These are phyloP conservation scores for Linyphia triangularis DNA, from an alignment of 2,888 invertebrate species.

Conservation along the genomic window DNA sequence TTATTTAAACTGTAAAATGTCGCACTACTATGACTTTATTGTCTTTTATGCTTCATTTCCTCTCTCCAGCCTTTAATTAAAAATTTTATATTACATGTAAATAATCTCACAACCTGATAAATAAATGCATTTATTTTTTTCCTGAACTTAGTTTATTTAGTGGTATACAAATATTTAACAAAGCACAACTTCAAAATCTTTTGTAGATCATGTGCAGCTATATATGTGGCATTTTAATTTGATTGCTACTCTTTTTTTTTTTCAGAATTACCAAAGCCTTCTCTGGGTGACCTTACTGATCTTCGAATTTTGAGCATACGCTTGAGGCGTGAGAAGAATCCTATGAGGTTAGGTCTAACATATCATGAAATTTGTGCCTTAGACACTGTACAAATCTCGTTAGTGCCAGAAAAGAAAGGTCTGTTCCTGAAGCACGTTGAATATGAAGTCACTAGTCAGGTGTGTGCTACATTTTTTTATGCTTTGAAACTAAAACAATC, in stretches of 20 bases:
- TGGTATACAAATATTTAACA: neutral
- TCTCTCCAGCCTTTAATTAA: no score
- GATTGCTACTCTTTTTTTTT: neutral
- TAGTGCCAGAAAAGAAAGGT: slow-evolving; percentile 81
- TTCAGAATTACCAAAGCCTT: slow-evolving; percentile 80
- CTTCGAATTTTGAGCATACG: slow-evolving; percentile 78
- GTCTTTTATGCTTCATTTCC: no score
- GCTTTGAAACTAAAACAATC: no score
- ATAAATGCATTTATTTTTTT: no score
- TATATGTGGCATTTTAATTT: neutral
- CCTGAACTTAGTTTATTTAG: no score
- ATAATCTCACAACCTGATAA: no score
- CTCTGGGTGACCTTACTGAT: slow-evolving; percentile 79
- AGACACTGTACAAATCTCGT: slow-evolving; percentile 79
- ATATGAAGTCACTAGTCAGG: slow-evolving; percentile 81
- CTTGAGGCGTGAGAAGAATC: slow-evolving; percentile 79
- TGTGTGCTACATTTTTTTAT: no score
- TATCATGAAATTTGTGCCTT: slow-evolving; percentile 79
- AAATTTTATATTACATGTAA: no score
- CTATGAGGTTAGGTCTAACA: slow-evolving; percentile 79
- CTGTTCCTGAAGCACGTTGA: slow-evolving; percentile 81
- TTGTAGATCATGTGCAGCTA: neutral
- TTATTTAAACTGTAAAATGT: no score
- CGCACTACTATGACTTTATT: no score
- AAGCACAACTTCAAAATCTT: neutral